These are phyloP conservation scores for Caenorhabditis sp. DNA, from an alignment of 2,888 invertebrate species.

Conservation along the genomic window DNA sequence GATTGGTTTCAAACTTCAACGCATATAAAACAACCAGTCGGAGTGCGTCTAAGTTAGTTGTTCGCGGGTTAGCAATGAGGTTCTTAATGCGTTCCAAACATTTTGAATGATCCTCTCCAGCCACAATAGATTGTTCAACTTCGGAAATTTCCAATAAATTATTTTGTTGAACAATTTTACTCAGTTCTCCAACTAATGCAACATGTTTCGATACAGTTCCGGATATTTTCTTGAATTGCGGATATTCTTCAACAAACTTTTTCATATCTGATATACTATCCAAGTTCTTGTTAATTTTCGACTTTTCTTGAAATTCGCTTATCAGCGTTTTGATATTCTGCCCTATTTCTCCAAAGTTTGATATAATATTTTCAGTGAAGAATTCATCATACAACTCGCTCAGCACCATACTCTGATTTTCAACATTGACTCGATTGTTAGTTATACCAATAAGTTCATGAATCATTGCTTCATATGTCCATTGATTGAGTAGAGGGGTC, in stretches of 20 bases:
- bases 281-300: conserved; percentile 86
- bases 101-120: conserved; percentile 77
- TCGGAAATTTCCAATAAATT: conserved; percentile 78
- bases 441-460: conserved; percentile 92
- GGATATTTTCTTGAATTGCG: conserved; percentile 84
- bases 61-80: conserved; percentile 80
- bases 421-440: conserved; percentile 91
- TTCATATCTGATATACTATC: conserved; percentile 99
- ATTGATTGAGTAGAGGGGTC: conserved; percentile 93
- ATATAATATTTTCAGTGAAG: conserved; percentile 91
- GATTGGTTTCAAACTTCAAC: conserved; percentile 89
- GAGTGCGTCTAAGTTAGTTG: conserved; percentile 77
- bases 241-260: conserved; percentile 87
- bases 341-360: conserved; percentile 98
- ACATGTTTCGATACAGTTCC: conserved; percentile 94
- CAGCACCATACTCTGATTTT: conserved; percentile 86
- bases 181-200: conserved; percentile 92
- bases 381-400: conserved; percentile 96
- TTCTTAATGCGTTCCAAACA: conserved; percentile 79
- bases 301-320: conserved; percentile 93
- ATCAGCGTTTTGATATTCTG: conserved; percentile 93
- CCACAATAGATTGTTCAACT: conserved; percentile 85
- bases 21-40: conserved; percentile 91
- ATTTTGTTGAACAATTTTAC: conserved; percentile 82
- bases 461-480: conserved; percentile 99